Evolutionary conservation across 2,888 invertebrate species (phyloP).

Genomic region (Drosophila gaucha): DNA sequence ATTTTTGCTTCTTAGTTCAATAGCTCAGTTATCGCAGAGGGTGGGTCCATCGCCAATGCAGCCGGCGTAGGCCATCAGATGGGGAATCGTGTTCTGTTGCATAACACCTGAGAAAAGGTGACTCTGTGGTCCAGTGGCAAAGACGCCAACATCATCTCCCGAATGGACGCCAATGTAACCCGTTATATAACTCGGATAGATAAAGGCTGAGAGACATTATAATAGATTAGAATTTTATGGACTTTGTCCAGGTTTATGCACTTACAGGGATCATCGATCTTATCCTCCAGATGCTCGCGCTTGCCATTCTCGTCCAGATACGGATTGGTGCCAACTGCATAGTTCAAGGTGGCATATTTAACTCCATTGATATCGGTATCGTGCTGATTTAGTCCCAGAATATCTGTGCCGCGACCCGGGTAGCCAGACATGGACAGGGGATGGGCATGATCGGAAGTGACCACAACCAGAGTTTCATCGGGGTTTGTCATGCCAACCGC

Average conservation of each 20-base stretch:
- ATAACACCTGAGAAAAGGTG: conserved; percentile 91
- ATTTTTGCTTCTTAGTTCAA: too few species aligned
- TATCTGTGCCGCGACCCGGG: conserved; percentile 85
- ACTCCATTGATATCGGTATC: conserved; percentile 86
- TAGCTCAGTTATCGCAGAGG: conserved; percentile 51
- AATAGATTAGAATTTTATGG: background rate
- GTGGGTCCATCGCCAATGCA: conserved; percentile 87
- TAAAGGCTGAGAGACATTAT: conserved; percentile 39
- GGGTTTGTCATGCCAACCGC: conserved; percentile 87
- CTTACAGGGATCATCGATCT: conserved; percentile 48
- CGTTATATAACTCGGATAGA: conserved; percentile 86
- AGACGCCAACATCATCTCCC: conserved; percentile 92
- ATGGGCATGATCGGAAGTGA: conserved; percentile 92
- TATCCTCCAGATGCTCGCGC: conserved; percentile 60
- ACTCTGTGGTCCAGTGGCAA: conserved; percentile 90
- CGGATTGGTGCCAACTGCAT: conserved; percentile 88
- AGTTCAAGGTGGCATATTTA: conserved; percentile 89
- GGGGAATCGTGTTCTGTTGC: conserved; percentile 91
- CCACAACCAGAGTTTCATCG: conserved; percentile 91
- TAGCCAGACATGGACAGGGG: conserved; percentile 91
- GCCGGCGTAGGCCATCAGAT: conserved; percentile 89
- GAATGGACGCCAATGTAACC: conserved; percentile 87
- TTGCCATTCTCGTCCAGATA: conserved; percentile 61
- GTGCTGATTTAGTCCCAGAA: conserved; percentile 85
- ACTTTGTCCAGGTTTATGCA: background rate